Evolutionary conservation across 2,888 invertebrate species (phyloP).

Genomic region (Dicyrtoma fusca): DNA sequence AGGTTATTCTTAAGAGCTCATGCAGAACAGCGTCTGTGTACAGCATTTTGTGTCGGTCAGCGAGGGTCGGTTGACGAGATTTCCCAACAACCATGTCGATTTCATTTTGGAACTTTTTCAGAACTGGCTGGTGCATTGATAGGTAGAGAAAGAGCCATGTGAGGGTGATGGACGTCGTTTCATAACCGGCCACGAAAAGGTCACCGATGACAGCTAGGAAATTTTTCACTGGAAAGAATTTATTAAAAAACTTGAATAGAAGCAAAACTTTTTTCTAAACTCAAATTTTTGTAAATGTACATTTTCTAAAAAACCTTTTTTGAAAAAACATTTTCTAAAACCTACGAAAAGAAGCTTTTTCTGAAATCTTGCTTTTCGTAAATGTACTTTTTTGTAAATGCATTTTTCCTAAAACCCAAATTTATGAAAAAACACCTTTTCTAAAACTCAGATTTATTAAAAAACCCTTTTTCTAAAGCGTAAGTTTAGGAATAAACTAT

Average conservation of each 20-base stretch:
- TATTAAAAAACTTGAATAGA: neutral
- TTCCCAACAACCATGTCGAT: conserved; percentile 43
- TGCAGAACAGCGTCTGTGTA: conserved; percentile 44
- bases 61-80: conserved; percentile 37
- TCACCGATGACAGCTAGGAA: conserved; percentile 17
- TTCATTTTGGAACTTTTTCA: conserved; percentile 43
- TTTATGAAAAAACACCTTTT: no score
- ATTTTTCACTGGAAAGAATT: conserved; percentile 9
- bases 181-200: conserved; percentile 34
- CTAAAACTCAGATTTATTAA: no score
- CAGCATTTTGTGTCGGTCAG: conserved; percentile 43
- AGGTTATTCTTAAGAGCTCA: conserved; percentile 41
- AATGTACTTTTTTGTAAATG: no score
- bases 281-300: no score
- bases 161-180: conserved; percentile 42
- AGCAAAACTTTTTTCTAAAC: no score
- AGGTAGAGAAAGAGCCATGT: conserved; percentile 43
- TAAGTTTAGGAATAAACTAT: no score
- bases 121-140: conserved; percentile 37
- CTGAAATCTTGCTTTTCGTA: no score
- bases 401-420: no score
- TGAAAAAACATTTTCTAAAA: no score
- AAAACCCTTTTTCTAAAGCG: no score
- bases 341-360: no score
- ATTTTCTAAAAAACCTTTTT: no score